Base-by-base conservation (phyloP, 2,888 invertebrate species). In the Ptychoptera albimana region DNA sequence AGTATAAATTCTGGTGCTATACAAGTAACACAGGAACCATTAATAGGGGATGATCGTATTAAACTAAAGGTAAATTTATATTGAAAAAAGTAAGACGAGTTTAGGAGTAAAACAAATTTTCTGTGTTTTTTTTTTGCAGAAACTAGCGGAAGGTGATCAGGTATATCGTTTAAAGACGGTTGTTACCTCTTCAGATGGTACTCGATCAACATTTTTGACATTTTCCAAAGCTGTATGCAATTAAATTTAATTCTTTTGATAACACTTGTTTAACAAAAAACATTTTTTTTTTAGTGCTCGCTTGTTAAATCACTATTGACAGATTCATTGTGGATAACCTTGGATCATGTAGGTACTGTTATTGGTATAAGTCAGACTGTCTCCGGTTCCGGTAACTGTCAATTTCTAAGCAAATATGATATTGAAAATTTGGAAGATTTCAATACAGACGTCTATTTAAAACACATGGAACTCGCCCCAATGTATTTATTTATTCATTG, bases 391-490 rank as follows among this genome's bases (percentile, higher is more conserved):
- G 57, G 61, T 2, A 45, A 47, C 36, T 55, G 66, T 31, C 56
- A 58, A 15, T 46, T 56, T 34, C 16, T 50, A 49, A 38, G 52
- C 54, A 48, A 59, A 52, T 35, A 60, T 57, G 52, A 56, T 59
- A 49, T 63, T 5, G 61, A 60, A 43, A 68, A 68, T 29, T 55
- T 70, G 8, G 69, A 70, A 45, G 65, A 69, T 37, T 79, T 89
- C 61, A 80, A 79, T 50, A 87, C 89, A 0, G 79, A 77, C 53
- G 79, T 92, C 30, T 75, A 79, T 53, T 74, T 92, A 1, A 77
- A 80, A 51, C 80, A 85, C 57, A 78, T 86, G 39, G 85, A 88
- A 56, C 71, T 75, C 52, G 92, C 87, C 8, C 89, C 91, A 43
- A 71, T 79, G 75, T 77, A 68, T 67, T 72, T 67, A 49, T 43